A percentile compares a stretch with the other conserved stretches of the same genome.
phyloP scores from a whole-genome alignment of 1,140 invertebrate genomes.

The Drosophila tropicalis region DNA sequence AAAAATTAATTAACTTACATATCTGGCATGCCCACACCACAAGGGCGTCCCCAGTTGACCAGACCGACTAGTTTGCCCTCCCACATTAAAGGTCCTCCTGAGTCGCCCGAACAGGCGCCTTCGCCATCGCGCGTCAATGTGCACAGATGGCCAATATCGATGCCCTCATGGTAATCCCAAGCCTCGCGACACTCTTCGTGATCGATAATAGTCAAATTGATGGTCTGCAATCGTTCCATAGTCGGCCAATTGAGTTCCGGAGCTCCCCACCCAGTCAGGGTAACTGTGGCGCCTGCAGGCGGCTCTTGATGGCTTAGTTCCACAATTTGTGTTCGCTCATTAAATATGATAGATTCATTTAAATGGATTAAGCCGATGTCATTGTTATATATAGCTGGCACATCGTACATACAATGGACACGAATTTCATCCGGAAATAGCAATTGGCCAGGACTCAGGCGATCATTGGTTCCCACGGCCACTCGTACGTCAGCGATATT shows the following conservation, averaged over 20 bases:
- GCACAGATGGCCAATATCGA: conserved; percentile 84
- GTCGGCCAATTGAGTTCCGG: conserved; percentile 39
- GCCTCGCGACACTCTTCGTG: conserved; percentile 43
- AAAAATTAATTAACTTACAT: conserved; percentile 55
- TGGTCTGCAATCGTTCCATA: conserved; percentile 48
- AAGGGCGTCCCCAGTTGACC: conserved; percentile 85
- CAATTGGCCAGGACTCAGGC: conserved; percentile 47
- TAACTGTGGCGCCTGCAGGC: conserved; percentile 63
- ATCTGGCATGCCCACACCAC: conserved; percentile 84
- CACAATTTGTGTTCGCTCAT: conserved; percentile 83
- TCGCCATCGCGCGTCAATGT: conserved; percentile 85
- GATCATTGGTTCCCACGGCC: conserved; percentile 70
- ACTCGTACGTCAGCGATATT: conserved; percentile 47
- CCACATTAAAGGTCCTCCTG: conserved; percentile 85
- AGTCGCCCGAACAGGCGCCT: conserved; percentile 85
- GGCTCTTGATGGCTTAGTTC: conserved; percentile 45
- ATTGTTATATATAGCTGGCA: conserved; percentile 75
- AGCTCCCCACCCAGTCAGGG: conserved; percentile 82
- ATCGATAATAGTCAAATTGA: conserved; percentile 62
- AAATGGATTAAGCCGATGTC: conserved; percentile 84
- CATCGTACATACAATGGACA: conserved; percentile 71
- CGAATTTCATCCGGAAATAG: conserved; percentile 41
- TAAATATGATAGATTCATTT: conserved; percentile 78
- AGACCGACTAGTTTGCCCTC: conserved; percentile 83
- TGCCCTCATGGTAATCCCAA: conserved; percentile 44